phyloP scores from a whole-genome alignment of 2,797 vertebrate genomes.

The Kryptopterus vitreolus region DNA sequence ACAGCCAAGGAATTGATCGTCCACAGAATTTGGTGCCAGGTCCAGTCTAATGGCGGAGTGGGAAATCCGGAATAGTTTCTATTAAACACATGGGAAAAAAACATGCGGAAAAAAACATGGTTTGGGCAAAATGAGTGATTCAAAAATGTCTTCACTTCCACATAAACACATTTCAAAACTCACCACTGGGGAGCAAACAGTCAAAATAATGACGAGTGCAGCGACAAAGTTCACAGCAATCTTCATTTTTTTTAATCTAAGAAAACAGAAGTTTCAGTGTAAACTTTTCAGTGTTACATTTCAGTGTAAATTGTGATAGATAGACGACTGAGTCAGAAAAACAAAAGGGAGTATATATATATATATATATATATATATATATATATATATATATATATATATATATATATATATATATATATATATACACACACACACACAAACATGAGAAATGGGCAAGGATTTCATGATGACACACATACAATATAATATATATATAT shows the following conservation, averaged over 20 bases:
- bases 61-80: neutral
- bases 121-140: neutral
- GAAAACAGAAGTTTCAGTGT: too few species aligned
- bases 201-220: neutral
- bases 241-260: neutral
- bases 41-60: neutral
- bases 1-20: neutral
- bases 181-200: neutral
- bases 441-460: too few species aligned
- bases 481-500: too few species aligned
- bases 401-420: too few species aligned
- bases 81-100: neutral
- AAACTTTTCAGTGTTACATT: too few species aligned
- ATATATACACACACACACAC: too few species aligned
- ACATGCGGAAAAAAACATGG: neutral
- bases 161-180: neutral
- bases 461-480: too few species aligned
- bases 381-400: too few species aligned
- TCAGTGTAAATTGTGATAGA: too few species aligned
- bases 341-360: too few species aligned
- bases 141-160: neutral
- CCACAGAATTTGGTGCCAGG: neutral
- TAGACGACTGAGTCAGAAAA: too few species aligned
- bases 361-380: too few species aligned
- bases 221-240: neutral